Conservation (phyloP, 2,888 invertebrate genomes). For the Heliconius cydno region DNA sequence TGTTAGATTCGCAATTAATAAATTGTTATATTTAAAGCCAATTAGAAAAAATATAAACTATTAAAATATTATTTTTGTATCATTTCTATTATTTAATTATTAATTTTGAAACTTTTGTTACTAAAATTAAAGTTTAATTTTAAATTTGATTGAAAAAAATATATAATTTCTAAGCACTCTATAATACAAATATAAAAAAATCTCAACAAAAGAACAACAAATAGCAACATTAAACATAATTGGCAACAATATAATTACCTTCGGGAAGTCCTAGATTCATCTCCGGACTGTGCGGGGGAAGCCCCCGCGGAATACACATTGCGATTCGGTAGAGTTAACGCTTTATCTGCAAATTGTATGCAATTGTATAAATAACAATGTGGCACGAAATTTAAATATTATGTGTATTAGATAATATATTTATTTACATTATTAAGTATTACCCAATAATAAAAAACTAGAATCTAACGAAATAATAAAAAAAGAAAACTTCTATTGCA, state of each 20-base stretch:
- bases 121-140: too few species aligned
- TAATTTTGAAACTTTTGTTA: not conserved
- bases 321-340: slow-evolving; percentile 75
- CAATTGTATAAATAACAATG: too few species aligned
- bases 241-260: slow-evolving; percentile 60
- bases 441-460: too few species aligned
- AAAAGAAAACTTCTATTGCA: too few species aligned
- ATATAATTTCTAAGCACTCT: too few species aligned
- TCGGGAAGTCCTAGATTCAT: slow-evolving; percentile 79
- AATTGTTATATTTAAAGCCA: slow-evolving; percentile 23
- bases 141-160: too few species aligned
- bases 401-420: too few species aligned
- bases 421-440: too few species aligned
- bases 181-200: too few species aligned
- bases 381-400: too few species aligned
- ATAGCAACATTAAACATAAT: not conserved
- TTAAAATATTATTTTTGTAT: not conserved
- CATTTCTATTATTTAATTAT: not conserved
- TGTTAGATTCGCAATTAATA: slow-evolving; percentile 48
- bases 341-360: slow-evolving; percentile 67
- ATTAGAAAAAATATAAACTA: not conserved
- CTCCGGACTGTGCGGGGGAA: slow-evolving; percentile 80
- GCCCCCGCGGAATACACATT: slow-evolving; percentile 79
- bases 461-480: too few species aligned
- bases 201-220: not conserved